Percentiles rank a stretch among this genome's conserved stretches.
Evolutionary conservation across 2,888 invertebrate genomes (phyloP).

Genomic region (Galerucella pusilla): DNA sequence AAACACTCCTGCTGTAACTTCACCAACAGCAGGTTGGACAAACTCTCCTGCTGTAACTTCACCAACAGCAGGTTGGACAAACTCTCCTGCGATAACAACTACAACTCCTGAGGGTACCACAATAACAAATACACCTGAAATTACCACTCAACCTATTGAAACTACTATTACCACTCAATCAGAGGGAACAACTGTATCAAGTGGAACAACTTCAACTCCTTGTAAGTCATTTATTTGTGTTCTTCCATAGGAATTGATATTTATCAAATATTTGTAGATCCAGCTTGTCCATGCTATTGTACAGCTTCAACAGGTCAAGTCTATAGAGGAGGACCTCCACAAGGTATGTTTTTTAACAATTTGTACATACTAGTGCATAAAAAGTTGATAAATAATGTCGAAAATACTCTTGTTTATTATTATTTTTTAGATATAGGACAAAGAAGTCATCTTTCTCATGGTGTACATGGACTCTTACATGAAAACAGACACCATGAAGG

Average conservation of each 20-base stretch:
- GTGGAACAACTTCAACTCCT: background rate
- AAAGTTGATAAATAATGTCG: too few relatives aligned
- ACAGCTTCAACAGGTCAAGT: constrained; percentile 1
- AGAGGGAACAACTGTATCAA: constrained; percentile 3
- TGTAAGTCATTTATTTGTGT: background rate
- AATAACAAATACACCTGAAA: constrained; percentile 15
- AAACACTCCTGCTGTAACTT: background rate
- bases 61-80: background rate
- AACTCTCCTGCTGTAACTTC: background rate
- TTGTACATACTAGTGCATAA: too few relatives aligned
- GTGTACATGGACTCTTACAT: background rate
- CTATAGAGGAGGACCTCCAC: constrained; percentile 8
- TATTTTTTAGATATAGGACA: background rate
- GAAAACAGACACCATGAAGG: background rate
- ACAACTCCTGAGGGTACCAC: constrained; percentile 11
- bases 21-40: constrained; percentile 9
- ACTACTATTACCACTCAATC: constrained; percentile 15
- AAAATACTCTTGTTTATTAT: too few relatives aligned
- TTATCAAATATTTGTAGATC: constrained; percentile 5
- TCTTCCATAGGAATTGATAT: background rate
- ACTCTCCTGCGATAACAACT: constrained; percentile 1
- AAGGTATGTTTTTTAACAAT: background rate
- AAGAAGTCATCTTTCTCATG: background rate
- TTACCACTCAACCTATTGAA: background rate
- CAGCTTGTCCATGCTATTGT: constrained; percentile 33